phyloP scores from a whole-genome alignment of 2,113 vertebrate species.

The Chascanopsetta lugubris region DNA sequence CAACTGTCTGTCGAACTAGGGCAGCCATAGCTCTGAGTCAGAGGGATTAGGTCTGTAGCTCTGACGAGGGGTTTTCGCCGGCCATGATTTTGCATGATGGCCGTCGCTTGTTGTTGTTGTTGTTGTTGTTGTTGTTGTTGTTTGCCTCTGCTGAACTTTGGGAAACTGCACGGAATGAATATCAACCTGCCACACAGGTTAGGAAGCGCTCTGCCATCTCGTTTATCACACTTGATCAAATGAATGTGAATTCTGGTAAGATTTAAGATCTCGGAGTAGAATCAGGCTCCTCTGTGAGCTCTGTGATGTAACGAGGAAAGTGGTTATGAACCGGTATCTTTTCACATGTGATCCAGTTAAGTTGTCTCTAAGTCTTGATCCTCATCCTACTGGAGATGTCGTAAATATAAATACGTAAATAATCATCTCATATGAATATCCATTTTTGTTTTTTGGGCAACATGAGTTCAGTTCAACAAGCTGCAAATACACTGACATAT shows the following conservation, averaged over 20 bases:
- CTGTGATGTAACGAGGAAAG: no score
- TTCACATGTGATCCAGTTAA: no score
- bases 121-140: no score
- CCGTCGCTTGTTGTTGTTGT: no score
- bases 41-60: slow-evolving; percentile 50
- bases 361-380: no score
- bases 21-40: slow-evolving; percentile 49
- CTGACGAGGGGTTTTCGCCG: slow-evolving; percentile 28
- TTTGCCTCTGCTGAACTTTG: slow-evolving; percentile 11
- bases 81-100: slow-evolving; percentile 12
- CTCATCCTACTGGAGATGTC: neutral
- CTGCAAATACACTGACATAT: neutral
- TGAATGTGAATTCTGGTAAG: no score
- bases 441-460: neutral
- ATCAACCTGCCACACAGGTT: neutral
- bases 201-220: neutral
- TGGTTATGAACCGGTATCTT: no score
- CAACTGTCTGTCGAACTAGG: slow-evolving; percentile 60
- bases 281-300: no score
- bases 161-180: neutral
- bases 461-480: neutral
- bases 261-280: no score
- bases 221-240: neutral
- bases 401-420: no score
- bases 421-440: neutral